These are phyloP conservation scores for Stegostoma tigrinum DNA, from an alignment of 2,113 vertebrate species.

Conservation along the genomic window DNA sequence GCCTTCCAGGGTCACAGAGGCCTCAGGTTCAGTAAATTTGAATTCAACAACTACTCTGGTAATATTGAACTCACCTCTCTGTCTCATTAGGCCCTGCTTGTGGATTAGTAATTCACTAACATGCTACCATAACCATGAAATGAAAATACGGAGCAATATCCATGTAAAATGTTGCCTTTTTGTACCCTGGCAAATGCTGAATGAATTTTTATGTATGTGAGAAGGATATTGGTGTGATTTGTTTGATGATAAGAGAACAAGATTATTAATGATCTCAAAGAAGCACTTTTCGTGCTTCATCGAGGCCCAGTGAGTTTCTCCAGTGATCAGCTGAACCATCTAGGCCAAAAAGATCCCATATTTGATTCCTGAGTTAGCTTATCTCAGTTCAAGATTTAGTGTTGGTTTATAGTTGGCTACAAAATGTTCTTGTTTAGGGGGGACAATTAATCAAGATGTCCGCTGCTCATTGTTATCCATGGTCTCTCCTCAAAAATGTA, in stretches of 20 bases:
- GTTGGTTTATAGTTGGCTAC: background rate
- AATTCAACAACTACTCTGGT: background rate
- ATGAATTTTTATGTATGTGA: background rate
- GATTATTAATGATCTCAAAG: background rate
- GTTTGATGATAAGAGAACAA: background rate
- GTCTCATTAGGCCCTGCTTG: background rate
- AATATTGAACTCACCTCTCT: background rate
- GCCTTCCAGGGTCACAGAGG: background rate
- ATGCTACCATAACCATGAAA: background rate
- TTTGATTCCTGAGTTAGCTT: background rate
- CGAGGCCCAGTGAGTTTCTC: background rate
- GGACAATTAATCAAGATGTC: background rate
- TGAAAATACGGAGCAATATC: background rate
- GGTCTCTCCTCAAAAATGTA: background rate
- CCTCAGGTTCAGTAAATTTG: background rate
- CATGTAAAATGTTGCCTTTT: background rate
- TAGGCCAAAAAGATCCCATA: background rate
- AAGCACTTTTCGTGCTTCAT: background rate
- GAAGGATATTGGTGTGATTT: background rate
- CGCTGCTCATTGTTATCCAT: background rate
- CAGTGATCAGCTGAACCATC: background rate
- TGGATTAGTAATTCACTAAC: background rate
- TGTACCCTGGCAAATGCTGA: background rate
- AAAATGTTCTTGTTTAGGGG: background rate
- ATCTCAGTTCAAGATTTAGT: background rate